Evolutionary conservation across 2,797 vertebrate genomes (phyloP).

Genomic region (Pygocentrus nattereri): DNA sequence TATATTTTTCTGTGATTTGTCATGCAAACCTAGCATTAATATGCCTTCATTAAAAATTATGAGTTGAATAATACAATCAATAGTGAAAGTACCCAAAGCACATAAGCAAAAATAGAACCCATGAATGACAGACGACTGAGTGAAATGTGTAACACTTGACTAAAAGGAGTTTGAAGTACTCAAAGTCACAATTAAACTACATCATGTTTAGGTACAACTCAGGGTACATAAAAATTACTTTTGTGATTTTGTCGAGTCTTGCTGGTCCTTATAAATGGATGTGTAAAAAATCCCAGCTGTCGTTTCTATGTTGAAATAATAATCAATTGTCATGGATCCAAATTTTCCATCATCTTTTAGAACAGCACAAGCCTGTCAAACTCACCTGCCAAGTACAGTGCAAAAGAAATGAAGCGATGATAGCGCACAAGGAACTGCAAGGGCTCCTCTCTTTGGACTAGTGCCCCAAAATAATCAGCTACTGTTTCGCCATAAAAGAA

Average conservation of each 20-base stretch:
- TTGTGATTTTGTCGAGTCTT: background rate
- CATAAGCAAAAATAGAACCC: background rate
- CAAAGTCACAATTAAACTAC: background rate
- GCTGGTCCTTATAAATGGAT: background rate
- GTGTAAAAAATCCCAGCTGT: background rate
- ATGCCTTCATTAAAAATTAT: background rate
- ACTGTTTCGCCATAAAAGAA: constrained; percentile 99
- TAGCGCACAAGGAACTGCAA: constrained; percentile 96
- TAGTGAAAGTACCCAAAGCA: background rate
- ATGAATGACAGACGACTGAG: background rate
- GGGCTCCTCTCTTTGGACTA: constrained; percentile 94
- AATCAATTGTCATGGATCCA: background rate
- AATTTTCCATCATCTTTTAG: background rate
- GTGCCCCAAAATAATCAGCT: constrained; percentile 93
- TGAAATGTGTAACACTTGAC: background rate
- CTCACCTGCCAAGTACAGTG: constrained; percentile 94
- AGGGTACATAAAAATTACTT: too few relatives aligned
- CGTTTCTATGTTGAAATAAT: background rate
- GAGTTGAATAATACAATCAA: background rate
- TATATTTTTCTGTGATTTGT: background rate
- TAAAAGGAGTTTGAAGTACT: background rate
- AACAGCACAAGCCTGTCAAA: background rate
- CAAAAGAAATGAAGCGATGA: constrained; percentile 97
- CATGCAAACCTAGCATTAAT: background rate
- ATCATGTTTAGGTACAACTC: too few relatives aligned